Evolutionary conservation across 2,113 vertebrate genomes (phyloP).

Genomic region (Trematomus loennbergii): DNA sequence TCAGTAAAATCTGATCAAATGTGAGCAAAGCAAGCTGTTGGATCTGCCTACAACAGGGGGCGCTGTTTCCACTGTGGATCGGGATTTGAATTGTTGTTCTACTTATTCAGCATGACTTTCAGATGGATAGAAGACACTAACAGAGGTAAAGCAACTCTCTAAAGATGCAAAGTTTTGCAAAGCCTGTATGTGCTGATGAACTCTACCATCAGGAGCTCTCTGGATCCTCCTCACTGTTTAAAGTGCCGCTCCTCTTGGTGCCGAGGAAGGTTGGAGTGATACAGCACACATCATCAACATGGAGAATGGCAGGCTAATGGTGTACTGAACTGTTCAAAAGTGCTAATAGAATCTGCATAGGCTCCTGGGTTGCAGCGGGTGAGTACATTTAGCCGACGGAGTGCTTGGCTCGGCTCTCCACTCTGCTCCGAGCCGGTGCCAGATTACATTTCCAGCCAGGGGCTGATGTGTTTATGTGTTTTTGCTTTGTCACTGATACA

Average conservation of each 20-base stretch:
- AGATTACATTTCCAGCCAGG: conserved; percentile 63
- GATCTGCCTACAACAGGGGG: conserved; percentile 5
- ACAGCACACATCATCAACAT: conserved; percentile 32
- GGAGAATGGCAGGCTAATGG: conserved; percentile 22
- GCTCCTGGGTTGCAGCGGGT: conserved; percentile 45
- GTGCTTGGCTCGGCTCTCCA: conserved; percentile 53
- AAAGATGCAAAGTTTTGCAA: neutral
- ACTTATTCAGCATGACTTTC: conserved; percentile 6
- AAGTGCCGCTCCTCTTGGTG: conserved; percentile 7
- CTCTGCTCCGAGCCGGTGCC: conserved; percentile 52
- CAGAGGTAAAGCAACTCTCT: neutral
- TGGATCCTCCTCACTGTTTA: neutral
- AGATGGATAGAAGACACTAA: neutral
- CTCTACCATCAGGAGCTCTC: neutral
- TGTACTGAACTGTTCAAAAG: conserved; percentile 36
- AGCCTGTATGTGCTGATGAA: neutral
- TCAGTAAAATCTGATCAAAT: neutral
- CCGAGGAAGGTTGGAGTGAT: conserved; percentile 14
- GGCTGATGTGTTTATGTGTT: conserved; percentile 67
- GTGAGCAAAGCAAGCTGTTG: neutral
- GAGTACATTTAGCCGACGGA: conserved; percentile 67
- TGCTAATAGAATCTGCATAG: conserved; percentile 54
- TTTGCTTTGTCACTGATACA: conserved; percentile 63
- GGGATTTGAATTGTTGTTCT: neutral
- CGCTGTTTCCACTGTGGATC: conserved; percentile 17